phyloP scores from a whole-genome alignment of 2,888 invertebrate genomes.

The Drosophila nr. medialis region DNA sequence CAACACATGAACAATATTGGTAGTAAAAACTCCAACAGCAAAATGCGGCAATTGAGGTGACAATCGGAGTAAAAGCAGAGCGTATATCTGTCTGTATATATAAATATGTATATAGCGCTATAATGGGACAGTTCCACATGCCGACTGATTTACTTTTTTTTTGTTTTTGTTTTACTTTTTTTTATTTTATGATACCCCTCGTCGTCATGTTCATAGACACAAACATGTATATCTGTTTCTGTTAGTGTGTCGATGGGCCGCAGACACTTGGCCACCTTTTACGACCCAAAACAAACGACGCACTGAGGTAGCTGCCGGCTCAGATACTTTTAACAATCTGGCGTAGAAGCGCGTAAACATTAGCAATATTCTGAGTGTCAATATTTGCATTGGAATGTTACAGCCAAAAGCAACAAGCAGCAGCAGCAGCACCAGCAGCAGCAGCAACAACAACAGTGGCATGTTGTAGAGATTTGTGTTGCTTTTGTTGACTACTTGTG shows the following conservation, averaged over 20 bases:
- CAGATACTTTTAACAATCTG: constrained; percentile 52
- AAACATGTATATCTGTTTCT: constrained; percentile 17
- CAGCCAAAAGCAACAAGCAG: constrained; percentile 34
- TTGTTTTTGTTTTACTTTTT: constrained; percentile 1
- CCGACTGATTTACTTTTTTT: constrained; percentile 48
- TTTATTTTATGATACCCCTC: constrained; percentile 42
- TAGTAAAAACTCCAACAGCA: constrained; percentile 59
- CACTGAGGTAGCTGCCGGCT: constrained; percentile 64
- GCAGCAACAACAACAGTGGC: constrained; percentile 12
- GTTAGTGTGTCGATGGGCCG: constrained; percentile 28
- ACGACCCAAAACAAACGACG: constrained; percentile 68
- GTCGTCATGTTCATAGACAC: constrained; percentile 43
- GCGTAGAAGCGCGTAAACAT: constrained; percentile 58
- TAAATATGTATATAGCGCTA: constrained; percentile 2
- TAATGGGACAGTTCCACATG: constrained; percentile 35
- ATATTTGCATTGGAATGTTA: constrained; percentile 68
- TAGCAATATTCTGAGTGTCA: constrained; percentile 62
- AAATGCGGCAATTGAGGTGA: constrained; percentile 75
- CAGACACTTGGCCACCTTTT: constrained; percentile 51
- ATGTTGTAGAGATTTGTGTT: constrained; percentile 36
- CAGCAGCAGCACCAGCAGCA: not conserved
- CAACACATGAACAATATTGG: constrained; percentile 67
- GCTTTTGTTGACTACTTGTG: constrained; percentile 48
- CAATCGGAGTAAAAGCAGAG: constrained; percentile 53
- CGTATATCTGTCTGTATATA: constrained; percentile 9